These are phyloP conservation scores for Hemibagrus wyckioides DNA, from an alignment of 2,113 vertebrate genomes.

Conservation along the genomic window DNA sequence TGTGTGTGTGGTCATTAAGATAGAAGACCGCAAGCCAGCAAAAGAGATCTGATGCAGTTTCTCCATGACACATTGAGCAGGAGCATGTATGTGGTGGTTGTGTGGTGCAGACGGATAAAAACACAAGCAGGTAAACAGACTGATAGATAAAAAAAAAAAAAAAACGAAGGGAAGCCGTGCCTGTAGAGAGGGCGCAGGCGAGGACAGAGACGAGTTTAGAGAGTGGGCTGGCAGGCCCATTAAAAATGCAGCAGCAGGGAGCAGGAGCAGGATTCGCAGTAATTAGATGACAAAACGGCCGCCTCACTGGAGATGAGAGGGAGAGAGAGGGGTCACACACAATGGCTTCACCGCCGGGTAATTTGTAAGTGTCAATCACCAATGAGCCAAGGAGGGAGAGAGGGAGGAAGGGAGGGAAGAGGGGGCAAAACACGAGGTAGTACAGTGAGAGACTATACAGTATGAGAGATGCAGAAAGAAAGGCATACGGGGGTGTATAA, in stretches of 20 bases:
- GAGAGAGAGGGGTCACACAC: constrained; percentile 93
- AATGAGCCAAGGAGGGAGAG: constrained; percentile 79
- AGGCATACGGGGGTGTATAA: constrained; percentile 32
- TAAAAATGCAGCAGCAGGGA: constrained; percentile 98
- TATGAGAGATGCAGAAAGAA: constrained; percentile 35
- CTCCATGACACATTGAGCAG: constrained; percentile 8
- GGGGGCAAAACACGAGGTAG: constrained; percentile 18
- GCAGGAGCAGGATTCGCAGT: constrained; percentile 98
- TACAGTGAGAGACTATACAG: constrained; percentile 18
- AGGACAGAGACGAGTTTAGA: constrained; percentile 33
- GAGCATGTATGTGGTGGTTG: not conserved
- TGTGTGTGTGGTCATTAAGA: constrained; percentile 26
- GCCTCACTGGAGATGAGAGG: constrained; percentile 97
- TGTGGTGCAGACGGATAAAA: constrained; percentile 19
- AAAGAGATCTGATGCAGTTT: constrained; percentile 23
- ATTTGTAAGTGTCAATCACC: constrained; percentile 99
- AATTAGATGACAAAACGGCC: constrained; percentile 99
- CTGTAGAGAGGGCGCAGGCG: constrained; percentile 8
- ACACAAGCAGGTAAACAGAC: constrained; percentile 38
- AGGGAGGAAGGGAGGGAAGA: constrained; percentile 42
- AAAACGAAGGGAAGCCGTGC: constrained; percentile 10
- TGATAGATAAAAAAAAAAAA: not conserved
- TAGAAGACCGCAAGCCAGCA: not conserved
- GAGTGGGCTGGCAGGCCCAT: constrained; percentile 71
- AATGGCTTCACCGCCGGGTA: constrained; percentile 95